A percentile compares a stretch with the other conserved stretches of the same genome.
These are phyloP conservation scores for Melanotaenia trifasciata DNA, from an alignment of 2,797 vertebrate genomes.

Conservation along the genomic window DNA sequence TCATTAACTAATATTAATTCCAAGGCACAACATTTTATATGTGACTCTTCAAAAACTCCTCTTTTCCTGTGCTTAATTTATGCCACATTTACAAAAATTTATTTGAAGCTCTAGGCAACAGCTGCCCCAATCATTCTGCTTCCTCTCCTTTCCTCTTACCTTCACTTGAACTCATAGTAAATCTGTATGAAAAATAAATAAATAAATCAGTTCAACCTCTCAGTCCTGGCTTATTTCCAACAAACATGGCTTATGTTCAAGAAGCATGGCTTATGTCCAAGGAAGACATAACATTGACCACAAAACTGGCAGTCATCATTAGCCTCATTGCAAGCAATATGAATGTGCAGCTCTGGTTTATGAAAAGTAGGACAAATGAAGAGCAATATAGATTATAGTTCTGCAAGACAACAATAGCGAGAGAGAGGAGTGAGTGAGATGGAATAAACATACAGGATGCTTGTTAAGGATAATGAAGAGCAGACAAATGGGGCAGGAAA, in stretches of 20 bases:
- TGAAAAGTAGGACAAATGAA: constrained; percentile 33
- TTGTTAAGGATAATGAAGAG: constrained; percentile 19
- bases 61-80: constrained; percentile 17
- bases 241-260: constrained; percentile 19
- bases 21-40: constrained; percentile 3
- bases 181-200: constrained; percentile 11
- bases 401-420: constrained; percentile 7
- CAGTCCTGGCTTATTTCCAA: neutral
- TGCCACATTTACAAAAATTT: constrained; percentile 20
- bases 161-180: constrained; percentile 48
- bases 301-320: constrained; percentile 40
- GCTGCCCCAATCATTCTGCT: constrained; percentile 21
- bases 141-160: constrained; percentile 29
- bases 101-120: constrained; percentile 48
- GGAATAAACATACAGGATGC: constrained; percentile 16
- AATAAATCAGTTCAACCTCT: constrained; percentile 21
- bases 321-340: constrained; percentile 28
- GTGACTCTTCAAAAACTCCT: constrained; percentile 21
- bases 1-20: neutral
- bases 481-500: constrained; percentile 23
- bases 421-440: constrained; percentile 6
- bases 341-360: constrained; percentile 22
- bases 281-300: constrained; percentile 30
- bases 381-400: constrained; percentile 8
- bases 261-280: constrained; percentile 17